Base-by-base conservation (phyloP, 1,140 invertebrate species). In the Temnothorax curvispinosus region DNA sequence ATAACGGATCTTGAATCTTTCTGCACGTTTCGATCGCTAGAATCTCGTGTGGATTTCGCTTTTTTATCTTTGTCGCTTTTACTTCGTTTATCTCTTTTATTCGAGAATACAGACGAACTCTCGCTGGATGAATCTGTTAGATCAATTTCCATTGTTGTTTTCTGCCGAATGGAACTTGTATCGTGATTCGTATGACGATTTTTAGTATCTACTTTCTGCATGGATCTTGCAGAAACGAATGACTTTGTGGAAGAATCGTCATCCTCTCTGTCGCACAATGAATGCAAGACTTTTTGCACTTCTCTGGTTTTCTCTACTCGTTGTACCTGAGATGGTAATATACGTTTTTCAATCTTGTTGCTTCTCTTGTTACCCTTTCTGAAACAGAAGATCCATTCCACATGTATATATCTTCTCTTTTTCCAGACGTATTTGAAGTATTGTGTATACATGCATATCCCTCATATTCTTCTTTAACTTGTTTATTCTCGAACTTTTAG, bases 321-420 rank as follows among this genome's bases (percentile, higher is more conserved):
- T 77, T 69, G n/a, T 75, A 38, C 80, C 4, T 72, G 3, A 54
- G 52, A 86, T 71, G 85, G 74, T 77, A 58, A 92, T 44, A 86
- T 87, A 71, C 6, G 50, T 54, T 13, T 81, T 44, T 71, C 27
- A 80, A 8, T 58, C 35, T 87, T 75, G 71, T 18, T 58, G 69
- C 38, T 52, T 88, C 71, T 88, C 52, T 52, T 65, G 74, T 85
- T 89, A 89, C 44, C 80, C 87, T 77, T 90, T 92, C 92, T 93
- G 91, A 93, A 93, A 93, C 92, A 91, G 69, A 93, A 91, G 87
- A 88, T 91, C 74, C 72, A 65, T 65, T 80, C 72, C 54, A 82
- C 56, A 81, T 86, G 86, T 72, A 60, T 86, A 85, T 85, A 76
- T 82, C 21, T 88, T 86, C 91, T 89, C 85, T 65, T 92, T 62